Conservation (phyloP, 2,888 invertebrate species). For the Eupithecia exiguata region DNA sequence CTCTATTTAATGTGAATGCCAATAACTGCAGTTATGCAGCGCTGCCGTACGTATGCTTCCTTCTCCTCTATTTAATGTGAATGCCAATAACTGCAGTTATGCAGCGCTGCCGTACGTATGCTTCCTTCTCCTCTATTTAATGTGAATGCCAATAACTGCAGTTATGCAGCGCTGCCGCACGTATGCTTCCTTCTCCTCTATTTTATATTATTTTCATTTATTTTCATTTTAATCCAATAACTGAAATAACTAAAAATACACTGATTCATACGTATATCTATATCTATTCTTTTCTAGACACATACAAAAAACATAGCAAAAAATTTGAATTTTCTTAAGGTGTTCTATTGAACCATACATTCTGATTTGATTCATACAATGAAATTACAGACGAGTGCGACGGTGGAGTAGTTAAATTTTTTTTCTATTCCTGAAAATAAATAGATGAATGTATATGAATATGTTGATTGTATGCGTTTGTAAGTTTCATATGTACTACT, state of each 20-base stretch:
- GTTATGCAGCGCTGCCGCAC: no score
- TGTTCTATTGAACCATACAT: not conserved
- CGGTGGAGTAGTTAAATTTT: not conserved
- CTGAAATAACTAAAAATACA: slow-evolving; percentile 41
- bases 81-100: no score
- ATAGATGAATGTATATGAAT: not conserved
- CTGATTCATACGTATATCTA: slow-evolving; percentile 40
- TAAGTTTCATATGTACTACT: not conserved
- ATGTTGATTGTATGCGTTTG: slow-evolving; percentile 23
- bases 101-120: no score
- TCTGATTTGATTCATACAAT: not conserved
- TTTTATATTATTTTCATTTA: slow-evolving; percentile 53
- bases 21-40: no score
- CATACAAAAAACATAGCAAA: slow-evolving; percentile 28
- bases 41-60: no score
- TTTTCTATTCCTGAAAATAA: not conserved
- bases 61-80: no score
- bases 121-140: no score
- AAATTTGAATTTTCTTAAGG: not conserved
- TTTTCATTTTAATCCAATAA: slow-evolving; percentile 55
- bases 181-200: slow-evolving; percentile 53
- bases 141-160: slow-evolving; percentile 10
- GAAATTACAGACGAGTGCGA: not conserved
- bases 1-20: no score
- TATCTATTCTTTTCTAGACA: slow-evolving; percentile 32